A percentile compares a stretch with the other conserved stretches of the same genome.
Conservation (phyloP, 1,140 invertebrate genomes). For the Dolichoris vasculosae region DNA sequence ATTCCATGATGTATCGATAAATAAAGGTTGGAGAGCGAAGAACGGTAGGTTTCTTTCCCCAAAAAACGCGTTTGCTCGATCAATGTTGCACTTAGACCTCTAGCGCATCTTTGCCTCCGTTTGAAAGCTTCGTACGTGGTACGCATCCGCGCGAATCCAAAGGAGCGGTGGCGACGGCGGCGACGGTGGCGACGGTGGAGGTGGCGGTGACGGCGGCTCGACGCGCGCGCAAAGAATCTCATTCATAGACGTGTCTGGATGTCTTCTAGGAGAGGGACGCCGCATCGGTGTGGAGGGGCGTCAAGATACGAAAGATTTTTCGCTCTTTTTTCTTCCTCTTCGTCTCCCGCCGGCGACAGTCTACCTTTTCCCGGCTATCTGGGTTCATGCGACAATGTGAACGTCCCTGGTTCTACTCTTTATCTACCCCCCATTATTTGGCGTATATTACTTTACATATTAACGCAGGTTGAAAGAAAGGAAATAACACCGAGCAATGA, state of each 20-base stretch:
- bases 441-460: background rate
- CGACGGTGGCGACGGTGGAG: slow-evolving; percentile 1
- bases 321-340: background rate
- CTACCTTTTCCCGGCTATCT: slow-evolving; percentile 19
- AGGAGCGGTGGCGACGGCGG: background rate
- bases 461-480: background rate
- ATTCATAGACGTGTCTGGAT: slow-evolving; percentile 34
- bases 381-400: slow-evolving; percentile 38
- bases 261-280: background rate
- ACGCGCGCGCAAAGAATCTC: slow-evolving; percentile 34
- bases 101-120: too few species aligned
- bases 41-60: too few species aligned
- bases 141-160: background rate
- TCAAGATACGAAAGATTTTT: too few species aligned
- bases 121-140: too few species aligned
- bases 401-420: background rate
- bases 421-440: background rate
- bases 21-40: too few species aligned
- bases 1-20: too few species aligned
- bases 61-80: too few species aligned
- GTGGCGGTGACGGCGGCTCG: too few species aligned
- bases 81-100: too few species aligned
- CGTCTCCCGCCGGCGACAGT: background rate
- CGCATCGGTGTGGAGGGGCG: background rate
- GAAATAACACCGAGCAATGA: background rate